phyloP scores from a whole-genome alignment of 2,113 vertebrate genomes.

The Tapirus terrestris region DNA sequence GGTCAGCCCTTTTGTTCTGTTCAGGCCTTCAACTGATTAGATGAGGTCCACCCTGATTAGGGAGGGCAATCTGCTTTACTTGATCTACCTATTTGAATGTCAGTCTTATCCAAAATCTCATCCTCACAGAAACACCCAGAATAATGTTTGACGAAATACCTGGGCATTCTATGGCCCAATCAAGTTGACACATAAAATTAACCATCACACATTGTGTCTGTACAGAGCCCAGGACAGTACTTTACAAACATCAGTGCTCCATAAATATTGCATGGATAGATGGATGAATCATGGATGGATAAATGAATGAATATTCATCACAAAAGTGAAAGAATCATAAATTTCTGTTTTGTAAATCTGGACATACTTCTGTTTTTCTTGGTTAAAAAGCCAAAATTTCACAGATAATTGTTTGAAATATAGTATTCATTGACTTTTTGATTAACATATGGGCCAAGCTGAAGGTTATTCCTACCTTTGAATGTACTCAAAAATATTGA shows the following conservation, averaged over 20 bases:
- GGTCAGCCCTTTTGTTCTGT: neutral
- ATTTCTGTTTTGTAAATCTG: neutral
- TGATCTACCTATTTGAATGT: neutral
- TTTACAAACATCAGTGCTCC: neutral
- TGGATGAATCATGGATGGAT: neutral
- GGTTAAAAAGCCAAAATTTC: slow-evolving; percentile 5
- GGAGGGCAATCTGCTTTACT: neutral
- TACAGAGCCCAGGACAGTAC: too few species aligned
- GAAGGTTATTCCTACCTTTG: neutral
- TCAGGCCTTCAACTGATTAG: neutral
- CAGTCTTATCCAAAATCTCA: neutral
- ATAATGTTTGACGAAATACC: neutral
- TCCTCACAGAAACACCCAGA: neutral
- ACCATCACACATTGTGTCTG: neutral
- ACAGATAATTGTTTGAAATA: slow-evolving; percentile 2
- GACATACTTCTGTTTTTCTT: neutral
- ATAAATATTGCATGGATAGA: neutral
- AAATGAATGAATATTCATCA: neutral
- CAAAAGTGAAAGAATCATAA: neutral
- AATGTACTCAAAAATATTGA: neutral
- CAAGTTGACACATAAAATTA: neutral
- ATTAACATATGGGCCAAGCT: neutral
- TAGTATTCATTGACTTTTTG: neutral
- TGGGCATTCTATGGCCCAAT: neutral
- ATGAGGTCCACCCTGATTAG: neutral